Evolutionary conservation across 2,797 vertebrate species (phyloP).

Genomic region (Lepilemur septentrionalis): DNA sequence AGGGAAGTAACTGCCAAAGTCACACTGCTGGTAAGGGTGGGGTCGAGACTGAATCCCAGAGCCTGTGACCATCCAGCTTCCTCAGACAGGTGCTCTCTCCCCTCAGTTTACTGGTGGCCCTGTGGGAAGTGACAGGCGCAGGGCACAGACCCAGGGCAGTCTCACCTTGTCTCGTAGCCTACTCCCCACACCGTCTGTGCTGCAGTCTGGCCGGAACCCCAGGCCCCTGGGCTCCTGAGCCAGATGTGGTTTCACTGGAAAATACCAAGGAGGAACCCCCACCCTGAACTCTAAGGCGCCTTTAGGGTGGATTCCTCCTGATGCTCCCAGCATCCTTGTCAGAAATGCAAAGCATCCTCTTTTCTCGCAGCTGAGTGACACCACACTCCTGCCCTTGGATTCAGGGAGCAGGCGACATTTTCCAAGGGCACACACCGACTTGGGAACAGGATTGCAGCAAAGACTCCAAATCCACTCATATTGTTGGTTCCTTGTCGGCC

Average conservation of each 20-base stretch:
- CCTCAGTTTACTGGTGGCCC: no score
- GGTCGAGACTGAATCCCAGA: background rate
- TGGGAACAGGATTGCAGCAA: background rate
- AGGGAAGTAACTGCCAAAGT: background rate
- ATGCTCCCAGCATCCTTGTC: background rate
- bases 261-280: background rate
- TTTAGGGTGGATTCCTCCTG: background rate
- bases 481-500: accelerated
- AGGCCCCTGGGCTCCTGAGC: background rate
- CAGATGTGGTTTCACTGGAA: background rate
- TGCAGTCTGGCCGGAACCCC: background rate
- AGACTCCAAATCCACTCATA: background rate
- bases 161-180: background rate
- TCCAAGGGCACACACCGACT: background rate
- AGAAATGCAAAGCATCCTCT: background rate
- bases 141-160: background rate
- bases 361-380: no score
- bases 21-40: no score
- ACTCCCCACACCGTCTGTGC: background rate
- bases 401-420: background rate
- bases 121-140: background rate
- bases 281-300: background rate
- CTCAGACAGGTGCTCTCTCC: background rate
- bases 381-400: background rate
- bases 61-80: background rate